Evolutionary conservation across 1,140 invertebrate species (phyloP).

Genomic region (Cyphomyrmex costatus): DNA sequence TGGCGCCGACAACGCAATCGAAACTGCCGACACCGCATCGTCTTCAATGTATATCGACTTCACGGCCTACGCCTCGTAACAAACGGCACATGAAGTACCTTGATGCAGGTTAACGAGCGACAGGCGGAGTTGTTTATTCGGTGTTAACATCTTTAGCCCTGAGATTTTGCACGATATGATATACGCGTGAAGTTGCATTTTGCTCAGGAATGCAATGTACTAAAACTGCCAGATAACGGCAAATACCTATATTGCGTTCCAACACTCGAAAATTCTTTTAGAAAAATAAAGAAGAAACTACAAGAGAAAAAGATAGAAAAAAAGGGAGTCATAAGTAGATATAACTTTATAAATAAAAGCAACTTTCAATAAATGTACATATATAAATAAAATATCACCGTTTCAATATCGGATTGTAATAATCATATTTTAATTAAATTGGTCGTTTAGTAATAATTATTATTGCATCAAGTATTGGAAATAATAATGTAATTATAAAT

Average conservation of each 20-base stretch:
- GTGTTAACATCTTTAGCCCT: conserved; percentile 13
- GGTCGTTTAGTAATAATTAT: background rate
- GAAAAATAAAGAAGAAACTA: background rate
- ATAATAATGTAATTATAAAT: background rate
- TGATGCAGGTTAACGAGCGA: conserved; percentile 21
- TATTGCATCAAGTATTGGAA: too few relatives aligned
- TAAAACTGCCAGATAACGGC: background rate
- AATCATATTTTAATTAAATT: background rate
- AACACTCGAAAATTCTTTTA: background rate
- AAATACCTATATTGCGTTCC: too few relatives aligned
- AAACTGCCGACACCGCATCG: background rate
- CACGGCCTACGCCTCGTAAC: conserved; percentile 6
- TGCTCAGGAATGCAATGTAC: background rate
- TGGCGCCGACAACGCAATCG: conserved; percentile 20
- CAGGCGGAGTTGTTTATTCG: conserved; percentile 21
- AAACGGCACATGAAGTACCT: conserved; percentile 24
- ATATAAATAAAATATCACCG: background rate
- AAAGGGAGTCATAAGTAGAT: background rate
- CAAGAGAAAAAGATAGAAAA: background rate
- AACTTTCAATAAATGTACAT: background rate
- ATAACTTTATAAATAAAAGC: too few relatives aligned
- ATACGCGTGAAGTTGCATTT: background rate
- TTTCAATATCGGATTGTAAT: background rate
- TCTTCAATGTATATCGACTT: background rate
- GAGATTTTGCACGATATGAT: conserved; percentile 18